A percentile compares a stretch with the other conserved stretches of the same genome.
Conservation (phyloP, 2,888 invertebrate genomes). For the Caenorhabditis imperialis region DNA sequence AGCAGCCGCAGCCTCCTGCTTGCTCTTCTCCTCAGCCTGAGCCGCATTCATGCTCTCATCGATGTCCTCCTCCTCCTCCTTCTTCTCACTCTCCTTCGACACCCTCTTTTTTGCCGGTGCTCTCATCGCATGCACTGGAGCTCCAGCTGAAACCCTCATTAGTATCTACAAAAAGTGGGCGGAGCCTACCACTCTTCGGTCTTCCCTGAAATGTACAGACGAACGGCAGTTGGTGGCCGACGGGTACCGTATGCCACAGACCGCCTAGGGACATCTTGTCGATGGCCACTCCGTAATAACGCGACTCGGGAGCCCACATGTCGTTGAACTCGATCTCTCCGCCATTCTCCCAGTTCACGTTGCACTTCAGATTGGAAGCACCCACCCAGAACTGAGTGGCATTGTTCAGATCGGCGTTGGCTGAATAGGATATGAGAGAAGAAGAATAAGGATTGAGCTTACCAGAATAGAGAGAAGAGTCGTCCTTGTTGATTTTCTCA, state of each 20-base stretch:
- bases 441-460: not conserved
- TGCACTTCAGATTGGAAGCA: constrained; percentile 41
- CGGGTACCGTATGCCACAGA: constrained; percentile 37
- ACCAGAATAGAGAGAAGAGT: constrained; percentile 41
- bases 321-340: constrained; percentile 45
- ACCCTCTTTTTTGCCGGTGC: constrained; percentile 33
- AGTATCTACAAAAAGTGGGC: too few species aligned
- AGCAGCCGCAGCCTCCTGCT: constrained; percentile 3
- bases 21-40: constrained; percentile 8
- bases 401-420: constrained; percentile 35
- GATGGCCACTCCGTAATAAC: constrained; percentile 37
- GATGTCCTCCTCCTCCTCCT: constrained; percentile 21
- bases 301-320: constrained; percentile 37
- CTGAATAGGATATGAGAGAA: too few species aligned
- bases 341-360: constrained; percentile 34
- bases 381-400: constrained; percentile 40
- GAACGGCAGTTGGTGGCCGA: constrained; percentile 32
- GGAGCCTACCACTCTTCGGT: constrained; percentile 22
- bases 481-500: constrained; percentile 39
- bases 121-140: constrained; percentile 38
- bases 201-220: constrained; percentile 50
- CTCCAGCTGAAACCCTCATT: constrained; percentile 29
- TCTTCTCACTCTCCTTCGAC: constrained; percentile 4
- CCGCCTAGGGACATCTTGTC: constrained; percentile 44
- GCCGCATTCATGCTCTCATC: constrained; percentile 39